These are phyloP conservation scores for Spea hammondii DNA, from an alignment of 2,797 vertebrate genomes.

Conservation along the genomic window DNA sequence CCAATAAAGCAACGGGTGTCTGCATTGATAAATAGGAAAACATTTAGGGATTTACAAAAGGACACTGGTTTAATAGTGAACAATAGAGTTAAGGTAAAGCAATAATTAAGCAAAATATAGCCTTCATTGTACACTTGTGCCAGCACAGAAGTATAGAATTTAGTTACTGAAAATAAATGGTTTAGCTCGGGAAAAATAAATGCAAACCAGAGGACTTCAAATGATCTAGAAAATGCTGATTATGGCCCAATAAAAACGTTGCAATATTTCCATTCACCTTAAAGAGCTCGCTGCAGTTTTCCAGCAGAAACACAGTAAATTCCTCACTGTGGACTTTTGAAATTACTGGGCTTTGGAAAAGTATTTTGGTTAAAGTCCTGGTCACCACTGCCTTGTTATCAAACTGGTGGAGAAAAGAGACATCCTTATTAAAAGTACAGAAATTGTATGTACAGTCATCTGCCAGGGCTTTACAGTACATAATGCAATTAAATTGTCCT, in stretches of 20 bases:
- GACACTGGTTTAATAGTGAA: background rate
- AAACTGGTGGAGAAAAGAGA: conserved; percentile 61
- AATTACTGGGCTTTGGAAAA: conserved; percentile 73
- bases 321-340: conserved; percentile 69
- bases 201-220: too few species aligned
- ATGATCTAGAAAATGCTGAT: background rate
- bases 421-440: background rate
- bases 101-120: too few species aligned
- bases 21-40: conserved; percentile 46
- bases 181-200: too few species aligned
- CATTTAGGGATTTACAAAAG: too few species aligned
- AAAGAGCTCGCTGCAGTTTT: conserved; percentile 72
- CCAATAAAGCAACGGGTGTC: conserved; percentile 74
- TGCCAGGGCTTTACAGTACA: too few species aligned
- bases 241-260: background rate
- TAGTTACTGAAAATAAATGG: too few species aligned
- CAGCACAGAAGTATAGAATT: too few species aligned
- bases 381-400: conserved; percentile 73
- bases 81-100: background rate
- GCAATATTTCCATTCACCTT: conserved; percentile 65
- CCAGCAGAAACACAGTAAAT: conserved; percentile 76
- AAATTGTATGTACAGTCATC: background rate
- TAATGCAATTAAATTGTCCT: too few species aligned
- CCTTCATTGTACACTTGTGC: too few species aligned
- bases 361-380: conserved; percentile 76